A percentile compares a stretch with the other conserved stretches of the same genome.
These are phyloP conservation scores for Zaprionus nigranus DNA, from an alignment of 1,140 invertebrate genomes.

Conservation along the genomic window DNA sequence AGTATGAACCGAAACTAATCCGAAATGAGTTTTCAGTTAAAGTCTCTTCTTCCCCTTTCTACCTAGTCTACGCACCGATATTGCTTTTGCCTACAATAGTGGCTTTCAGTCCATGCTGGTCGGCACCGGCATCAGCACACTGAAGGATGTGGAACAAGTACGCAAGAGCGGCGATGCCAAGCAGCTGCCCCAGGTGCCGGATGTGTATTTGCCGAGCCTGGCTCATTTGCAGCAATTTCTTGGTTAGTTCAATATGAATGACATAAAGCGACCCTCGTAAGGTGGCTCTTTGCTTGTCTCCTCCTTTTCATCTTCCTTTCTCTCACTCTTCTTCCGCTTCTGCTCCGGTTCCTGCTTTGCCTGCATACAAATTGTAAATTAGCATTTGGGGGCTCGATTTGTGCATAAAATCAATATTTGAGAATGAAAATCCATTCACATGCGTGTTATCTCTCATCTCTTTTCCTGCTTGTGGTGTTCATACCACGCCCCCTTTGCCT, in stretches of 20 bases:
- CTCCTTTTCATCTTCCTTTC: background rate
- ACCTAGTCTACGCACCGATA: conserved; percentile 53
- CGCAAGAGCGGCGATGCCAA: conserved; percentile 30
- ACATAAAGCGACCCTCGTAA: background rate
- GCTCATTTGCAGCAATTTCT: conserved; percentile 51
- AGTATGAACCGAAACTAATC: conserved; percentile 39
- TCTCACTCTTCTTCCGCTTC: background rate
- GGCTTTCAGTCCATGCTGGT: conserved; percentile 66
- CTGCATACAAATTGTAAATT: conserved; percentile 68
- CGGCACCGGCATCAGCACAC: conserved; percentile 47
- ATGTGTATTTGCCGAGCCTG: conserved; percentile 57
- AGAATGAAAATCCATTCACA: conserved; percentile 17
- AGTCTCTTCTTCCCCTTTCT: background rate
- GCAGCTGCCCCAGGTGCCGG: conserved; percentile 43
- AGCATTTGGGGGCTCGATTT: conserved; percentile 29
- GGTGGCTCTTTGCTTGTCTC: background rate
- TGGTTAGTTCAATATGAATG: conserved; percentile 23
- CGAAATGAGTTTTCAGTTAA: background rate
- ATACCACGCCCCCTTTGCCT: conserved; percentile 13
- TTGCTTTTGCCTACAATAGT: conserved; percentile 54
- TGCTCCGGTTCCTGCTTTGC: background rate
- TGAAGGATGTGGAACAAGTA: conserved; percentile 42
- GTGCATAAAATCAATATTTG: conserved; percentile 63
- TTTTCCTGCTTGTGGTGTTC: background rate
- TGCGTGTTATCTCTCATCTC: conserved; percentile 5